Evolutionary conservation across 2,113 vertebrate genomes (phyloP).

Genomic region (Odontesthes bonariensis): DNA sequence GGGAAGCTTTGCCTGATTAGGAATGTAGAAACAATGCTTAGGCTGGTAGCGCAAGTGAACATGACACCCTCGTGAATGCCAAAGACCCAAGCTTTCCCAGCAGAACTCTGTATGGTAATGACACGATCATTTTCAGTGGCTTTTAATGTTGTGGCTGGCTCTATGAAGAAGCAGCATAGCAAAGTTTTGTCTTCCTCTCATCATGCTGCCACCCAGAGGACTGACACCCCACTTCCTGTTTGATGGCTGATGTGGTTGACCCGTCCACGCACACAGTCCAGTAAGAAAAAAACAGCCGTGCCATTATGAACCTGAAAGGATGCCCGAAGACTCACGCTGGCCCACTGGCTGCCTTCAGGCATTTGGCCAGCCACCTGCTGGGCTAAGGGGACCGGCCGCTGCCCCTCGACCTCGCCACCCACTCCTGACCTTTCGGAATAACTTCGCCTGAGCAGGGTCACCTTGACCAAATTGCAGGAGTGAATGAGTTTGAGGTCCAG

Average conservation of each 20-base stretch:
- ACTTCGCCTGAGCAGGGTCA: conserved; percentile 82
- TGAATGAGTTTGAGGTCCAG: conserved; percentile 90
- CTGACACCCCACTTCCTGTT: conserved; percentile 84
- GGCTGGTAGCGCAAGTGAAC: not conserved
- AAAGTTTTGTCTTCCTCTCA: not conserved
- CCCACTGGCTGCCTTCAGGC: conserved; percentile 88
- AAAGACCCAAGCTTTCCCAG: too few relatives aligned
- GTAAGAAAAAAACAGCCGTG: conserved; percentile 82
- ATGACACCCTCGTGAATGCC: not conserved
- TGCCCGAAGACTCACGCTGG: conserved; percentile 82
- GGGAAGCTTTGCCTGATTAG: not conserved
- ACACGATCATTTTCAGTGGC: not conserved
- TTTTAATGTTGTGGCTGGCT: not conserved
- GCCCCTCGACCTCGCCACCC: conserved; percentile 43
- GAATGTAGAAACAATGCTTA: not conserved
- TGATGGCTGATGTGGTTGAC: conserved; percentile 89
- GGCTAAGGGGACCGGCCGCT: conserved; percentile 69
- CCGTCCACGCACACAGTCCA: conserved; percentile 89
- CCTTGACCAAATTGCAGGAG: conserved; percentile 86
- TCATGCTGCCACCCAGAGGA: conserved; percentile 87
- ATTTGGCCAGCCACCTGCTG: conserved; percentile 90
- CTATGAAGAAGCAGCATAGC: not conserved
- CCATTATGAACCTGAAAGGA: conserved; percentile 88
- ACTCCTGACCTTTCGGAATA: conserved; percentile 53
- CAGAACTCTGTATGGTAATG: not conserved